phyloP scores from a whole-genome alignment of 2,888 invertebrate genomes.

The Lasioglossum villosulum region DNA sequence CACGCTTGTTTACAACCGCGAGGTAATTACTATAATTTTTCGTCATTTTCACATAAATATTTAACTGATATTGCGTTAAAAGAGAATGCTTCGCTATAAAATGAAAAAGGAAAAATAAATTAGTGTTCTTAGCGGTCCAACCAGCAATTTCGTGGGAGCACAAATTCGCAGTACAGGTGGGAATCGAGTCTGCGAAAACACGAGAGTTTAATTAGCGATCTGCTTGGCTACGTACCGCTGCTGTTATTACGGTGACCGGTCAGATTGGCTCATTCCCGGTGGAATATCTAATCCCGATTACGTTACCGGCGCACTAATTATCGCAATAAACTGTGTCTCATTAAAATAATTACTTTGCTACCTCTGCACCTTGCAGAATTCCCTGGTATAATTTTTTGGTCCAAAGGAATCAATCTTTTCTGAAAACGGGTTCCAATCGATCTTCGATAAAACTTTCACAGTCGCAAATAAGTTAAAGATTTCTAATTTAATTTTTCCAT shows the following conservation, averaged over 20 bases:
- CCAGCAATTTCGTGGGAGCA: background rate
- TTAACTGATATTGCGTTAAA: background rate
- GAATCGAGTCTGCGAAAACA: background rate
- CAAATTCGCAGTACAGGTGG: background rate
- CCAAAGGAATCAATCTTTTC: background rate
- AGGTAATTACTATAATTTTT: background rate
- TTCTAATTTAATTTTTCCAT: background rate
- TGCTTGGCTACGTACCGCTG: background rate
- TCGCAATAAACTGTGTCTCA: background rate
- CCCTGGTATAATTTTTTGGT: background rate
- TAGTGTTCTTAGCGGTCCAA: background rate
- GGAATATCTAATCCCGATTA: conserved; percentile 1
- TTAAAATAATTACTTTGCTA: background rate
- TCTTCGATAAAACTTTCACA: background rate
- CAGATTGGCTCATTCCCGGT: background rate
- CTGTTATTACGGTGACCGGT: background rate
- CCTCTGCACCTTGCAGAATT: background rate
- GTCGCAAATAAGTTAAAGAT: background rate
- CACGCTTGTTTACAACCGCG: background rate
- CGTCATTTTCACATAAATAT: background rate
- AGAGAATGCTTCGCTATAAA: background rate
- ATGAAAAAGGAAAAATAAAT: background rate
- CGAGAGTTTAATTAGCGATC: background rate
- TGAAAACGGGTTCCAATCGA: background rate
- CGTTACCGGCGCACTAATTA: background rate